Evolutionary conservation across 2,797 vertebrate genomes (phyloP), one percentile per base, ranked within the genome.

Genomic region (Gadopsis marmoratus): DNA sequence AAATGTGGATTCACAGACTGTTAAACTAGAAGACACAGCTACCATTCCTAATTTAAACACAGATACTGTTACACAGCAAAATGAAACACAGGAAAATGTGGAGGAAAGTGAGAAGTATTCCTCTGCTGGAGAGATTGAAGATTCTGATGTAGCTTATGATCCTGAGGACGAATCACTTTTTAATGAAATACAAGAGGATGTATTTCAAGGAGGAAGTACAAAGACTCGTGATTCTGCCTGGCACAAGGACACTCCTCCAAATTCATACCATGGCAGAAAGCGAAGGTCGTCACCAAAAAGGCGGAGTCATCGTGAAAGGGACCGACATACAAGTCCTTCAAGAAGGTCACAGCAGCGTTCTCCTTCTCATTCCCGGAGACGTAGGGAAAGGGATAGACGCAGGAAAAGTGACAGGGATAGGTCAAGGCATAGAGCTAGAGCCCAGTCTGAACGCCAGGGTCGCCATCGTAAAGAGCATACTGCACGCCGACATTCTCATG

Each of bases 161-260:
- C 97, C 97, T 4, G 97, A 98, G 79, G 97, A 98, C 61, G 97
- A 98, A 91, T 97, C 96, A 1, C 97, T 98, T 76, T 88, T 98
- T 81, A 95, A 97, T 90, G 97, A 97, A 91, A 97, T 97, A 74
- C 96, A 97, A 86, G 96, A 97, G 14, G 89, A 96, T 23, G 92
- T 97, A 21, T 96, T 94, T 86, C 88, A 91, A 88, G 90, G 78
- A 59, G 68, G 64, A 39, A 89, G 95, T 31, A 89, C 92, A 59
- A 92, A 82, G 29, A 59, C 73, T 33, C 39, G 5, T 37, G 89
- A 93, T 64, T 85, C 78, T 77, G 48, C 47, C 14, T 56, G 56
- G 47, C 80, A 23, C 31, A 92, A 85, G 37, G 64, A 70, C 31
- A 45, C 41, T 29, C 63, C 85, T 53, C 69, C 76, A 43, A 86